A percentile compares a stretch with the other conserved stretches of the same genome.
phyloP scores from a whole-genome alignment of 2,113 vertebrate species.

The Halichoeres trimaculatus region DNA sequence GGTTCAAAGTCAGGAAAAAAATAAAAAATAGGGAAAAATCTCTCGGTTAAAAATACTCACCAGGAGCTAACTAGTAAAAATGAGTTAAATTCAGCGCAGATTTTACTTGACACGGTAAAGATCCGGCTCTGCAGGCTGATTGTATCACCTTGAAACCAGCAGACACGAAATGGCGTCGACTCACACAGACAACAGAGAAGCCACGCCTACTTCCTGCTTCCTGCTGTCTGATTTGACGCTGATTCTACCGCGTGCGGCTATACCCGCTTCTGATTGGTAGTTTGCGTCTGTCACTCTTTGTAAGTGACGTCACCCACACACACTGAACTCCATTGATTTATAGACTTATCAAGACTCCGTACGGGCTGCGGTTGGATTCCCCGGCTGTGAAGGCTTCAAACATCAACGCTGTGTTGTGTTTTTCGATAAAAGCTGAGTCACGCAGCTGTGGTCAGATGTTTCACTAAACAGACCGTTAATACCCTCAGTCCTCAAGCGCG shows the following conservation, averaged over 20 bases:
- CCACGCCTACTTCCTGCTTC: conserved; percentile 27
- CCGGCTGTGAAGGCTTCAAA: not conserved
- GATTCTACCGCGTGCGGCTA: rapidly evolving
- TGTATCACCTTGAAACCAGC: conserved; percentile 70
- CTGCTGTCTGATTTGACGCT: conserved; percentile 40
- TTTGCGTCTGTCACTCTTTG: not conserved
- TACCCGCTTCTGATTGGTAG: conserved; percentile 23
- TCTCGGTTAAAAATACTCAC: conserved; percentile 86
- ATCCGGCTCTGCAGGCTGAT: conserved; percentile 57
- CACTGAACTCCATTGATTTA: not conserved
- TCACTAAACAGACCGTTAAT: too few species aligned
- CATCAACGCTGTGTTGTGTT: not conserved
- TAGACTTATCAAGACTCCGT: not conserved
- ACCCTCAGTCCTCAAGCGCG: too few species aligned
- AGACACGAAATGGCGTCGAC: conserved; percentile 82
- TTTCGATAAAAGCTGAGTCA: not conserved
- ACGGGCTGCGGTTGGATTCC: not conserved
- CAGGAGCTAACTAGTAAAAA: conserved; percentile 85
- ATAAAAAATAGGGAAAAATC: conserved; percentile 73
- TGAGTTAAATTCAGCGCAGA: conserved; percentile 79
- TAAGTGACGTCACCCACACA: not conserved
- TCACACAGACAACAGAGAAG: not conserved
- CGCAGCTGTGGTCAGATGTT: not conserved
- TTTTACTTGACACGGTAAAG: conserved; percentile 60
- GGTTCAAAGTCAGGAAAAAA: conserved; percentile 77